Percentiles rank a stretch among this genome's conserved stretches.
Evolutionary conservation across 2,113 vertebrate species (phyloP).

Genomic region (Xiphorhynchus elegans): DNA sequence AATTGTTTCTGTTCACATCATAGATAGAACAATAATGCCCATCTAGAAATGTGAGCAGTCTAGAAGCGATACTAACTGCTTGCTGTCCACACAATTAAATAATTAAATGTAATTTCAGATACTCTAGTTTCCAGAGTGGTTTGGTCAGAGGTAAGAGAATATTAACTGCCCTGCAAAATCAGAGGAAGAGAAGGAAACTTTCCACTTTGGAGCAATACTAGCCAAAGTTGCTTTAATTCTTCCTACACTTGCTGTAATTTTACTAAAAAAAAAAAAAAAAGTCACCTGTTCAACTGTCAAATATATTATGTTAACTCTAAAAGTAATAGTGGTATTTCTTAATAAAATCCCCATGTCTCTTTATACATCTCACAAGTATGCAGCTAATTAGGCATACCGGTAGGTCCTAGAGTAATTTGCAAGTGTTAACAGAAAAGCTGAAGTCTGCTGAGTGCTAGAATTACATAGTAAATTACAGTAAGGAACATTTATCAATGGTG

Average conservation of each 20-base stretch:
- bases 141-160: constrained; percentile 66
- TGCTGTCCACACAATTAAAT: constrained; percentile 87
- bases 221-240: neutral
- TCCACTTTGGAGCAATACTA: neutral
- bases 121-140: constrained; percentile 78
- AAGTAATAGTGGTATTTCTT: neutral
- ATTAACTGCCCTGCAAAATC: constrained; percentile 24
- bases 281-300: neutral
- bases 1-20: constrained; percentile 87
- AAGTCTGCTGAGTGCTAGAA: neutral
- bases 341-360: neutral
- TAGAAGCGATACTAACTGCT: constrained; percentile 86
- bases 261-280: neutral
- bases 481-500: neutral
- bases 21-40: constrained; percentile 79
- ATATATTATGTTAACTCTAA: neutral
- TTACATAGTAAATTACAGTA: neutral
- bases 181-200: neutral
- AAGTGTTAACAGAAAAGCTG: neutral
- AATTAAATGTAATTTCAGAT: constrained; percentile 96
- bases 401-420: neutral
- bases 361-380: neutral
- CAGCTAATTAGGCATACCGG: neutral
- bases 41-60: constrained; percentile 87
- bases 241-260: neutral